Percentiles rank a stretch among this genome's conserved stretches.
These are phyloP conservation scores for Leptinotarsa peninsularis DNA, from an alignment of 2,888 invertebrate species.

Conservation along the genomic window DNA sequence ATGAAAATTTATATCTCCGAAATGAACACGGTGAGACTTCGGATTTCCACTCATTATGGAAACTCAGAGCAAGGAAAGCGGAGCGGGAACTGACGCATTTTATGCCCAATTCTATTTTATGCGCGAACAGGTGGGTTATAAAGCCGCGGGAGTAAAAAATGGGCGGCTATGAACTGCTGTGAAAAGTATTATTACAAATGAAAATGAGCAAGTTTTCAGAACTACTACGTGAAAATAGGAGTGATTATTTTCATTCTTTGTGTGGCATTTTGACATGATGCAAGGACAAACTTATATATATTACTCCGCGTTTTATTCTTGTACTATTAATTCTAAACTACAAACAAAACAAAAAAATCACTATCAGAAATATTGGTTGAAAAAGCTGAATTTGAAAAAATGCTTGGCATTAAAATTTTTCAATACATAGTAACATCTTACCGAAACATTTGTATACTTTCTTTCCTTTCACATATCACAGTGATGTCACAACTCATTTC, in stretches of 20 bases:
- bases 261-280: background rate
- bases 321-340: too few relatives aligned
- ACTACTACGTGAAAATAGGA: background rate
- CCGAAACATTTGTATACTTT: too few relatives aligned
- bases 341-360: too few relatives aligned
- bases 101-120: slow-evolving; percentile 42
- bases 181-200: slow-evolving; percentile 15
- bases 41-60: slow-evolving; percentile 49
- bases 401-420: too few relatives aligned
- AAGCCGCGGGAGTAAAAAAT: slow-evolving; percentile 35
- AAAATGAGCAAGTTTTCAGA: background rate
- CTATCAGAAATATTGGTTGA: too few relatives aligned
- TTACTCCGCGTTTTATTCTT: too few relatives aligned
- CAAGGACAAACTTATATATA: too few relatives aligned
- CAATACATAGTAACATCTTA: too few relatives aligned
- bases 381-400: too few relatives aligned
- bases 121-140: slow-evolving; percentile 46
- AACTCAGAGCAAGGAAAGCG: slow-evolving; percentile 31
- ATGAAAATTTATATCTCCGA: slow-evolving; percentile 48
- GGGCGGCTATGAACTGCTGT: slow-evolving; percentile 31
- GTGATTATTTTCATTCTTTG: background rate
- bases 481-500: too few relatives aligned
- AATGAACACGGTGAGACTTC: slow-evolving; percentile 47
- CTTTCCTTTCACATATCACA: too few relatives aligned
- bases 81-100: slow-evolving; percentile 32